Evolutionary conservation across 2,888 invertebrate species (phyloP), one percentile per base, ranked within the genome.

Genomic region (Nomada ferruginata): DNA sequence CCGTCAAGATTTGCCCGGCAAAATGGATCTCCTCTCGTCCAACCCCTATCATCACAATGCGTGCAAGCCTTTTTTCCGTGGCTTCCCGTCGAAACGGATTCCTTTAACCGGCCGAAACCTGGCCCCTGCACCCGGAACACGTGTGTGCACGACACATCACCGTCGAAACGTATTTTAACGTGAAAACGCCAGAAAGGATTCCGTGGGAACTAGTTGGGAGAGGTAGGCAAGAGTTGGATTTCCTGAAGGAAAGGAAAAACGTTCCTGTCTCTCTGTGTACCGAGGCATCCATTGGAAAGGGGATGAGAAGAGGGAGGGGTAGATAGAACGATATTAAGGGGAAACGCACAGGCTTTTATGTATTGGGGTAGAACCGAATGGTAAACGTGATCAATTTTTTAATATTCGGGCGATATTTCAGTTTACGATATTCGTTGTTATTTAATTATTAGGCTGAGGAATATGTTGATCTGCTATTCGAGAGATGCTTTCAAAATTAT

Each of bases 131-230:
- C 74, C 61, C 64, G 69, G 60, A 59, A 66, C 72, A 83, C 85
- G 73, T 85, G 83, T 74, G 63, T 29, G 57, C 57, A 29, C 57
- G 81, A 75, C 83, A 77, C 78, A 68, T 66, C 83, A 36, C 70
- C 72, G 61, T 47, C 57, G 70, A 74, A 89, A 87, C 88, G 84
- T 87, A 88, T 90, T 92, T 92, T 91, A 80, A 79, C 82, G 80
- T 90, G 91, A 90, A 92, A 92, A 88, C 91, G 84, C 82, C 79
- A 84, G 88, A 91, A 92, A 92, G 92, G 92, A 92, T 93, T 93
- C 90, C 93, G 92, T 92, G 93, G 92, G 93, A 93, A 93, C 89
- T 42, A 80, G 71, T 78, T 87, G 91, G 90, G 85, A 86, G 83
- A 89, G 81, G 60, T 52, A 42, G 72, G 88, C 90, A 92, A 93